Base-by-base conservation (phyloP, 2,888 invertebrate genomes). In the Callosobruchus maculatus region DNA sequence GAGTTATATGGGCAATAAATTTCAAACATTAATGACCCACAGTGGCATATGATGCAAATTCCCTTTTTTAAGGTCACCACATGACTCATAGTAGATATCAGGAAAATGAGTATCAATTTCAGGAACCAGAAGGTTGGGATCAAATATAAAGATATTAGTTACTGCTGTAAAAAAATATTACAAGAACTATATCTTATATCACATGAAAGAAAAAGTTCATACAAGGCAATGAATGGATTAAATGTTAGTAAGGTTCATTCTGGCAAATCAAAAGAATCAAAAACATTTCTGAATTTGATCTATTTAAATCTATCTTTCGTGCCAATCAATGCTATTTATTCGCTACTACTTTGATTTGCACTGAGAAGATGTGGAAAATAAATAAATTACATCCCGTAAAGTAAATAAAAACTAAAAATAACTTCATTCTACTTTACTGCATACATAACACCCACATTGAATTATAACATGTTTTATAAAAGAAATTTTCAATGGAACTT, bases 371-470 rank as follows among this genome's bases (percentile, higher is more conserved):
- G 21, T 68, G 13, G 9, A 68, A 68, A 68, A 22, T 20, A 77
- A 79, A 77, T 79, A 79, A 77, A 80, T 80, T 79, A 76, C 72
- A 75, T 71, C 73, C 75, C 78, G 76, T 78, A 75, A 74, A 67
- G 74, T 79, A 80, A 79, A 81, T 80, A 78, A 22, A 73, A 75
- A 74, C 81, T 81, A 82, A 80, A 81, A 80, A 81, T 81, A 81
- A 80, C 79, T 75, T 76, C 75, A 21, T 21, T 78, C 78, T 75
- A 78, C 67, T 76, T 74, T 75, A 78, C 76, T 75, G 73, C 73
- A 69, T 49, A 13, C 74, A 74, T 76, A 78, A 82, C 82, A 82
- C 82, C 82, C 80, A 81, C 81, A 80, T 77, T 74, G 71, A 70
- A 70, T 71, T 67, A 73, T 71, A 72, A 68, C 71, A 74, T 67